These are phyloP conservation scores for Pseudomyrmex gracilis DNA, from an alignment of 1,140 invertebrate species.

Conservation along the genomic window DNA sequence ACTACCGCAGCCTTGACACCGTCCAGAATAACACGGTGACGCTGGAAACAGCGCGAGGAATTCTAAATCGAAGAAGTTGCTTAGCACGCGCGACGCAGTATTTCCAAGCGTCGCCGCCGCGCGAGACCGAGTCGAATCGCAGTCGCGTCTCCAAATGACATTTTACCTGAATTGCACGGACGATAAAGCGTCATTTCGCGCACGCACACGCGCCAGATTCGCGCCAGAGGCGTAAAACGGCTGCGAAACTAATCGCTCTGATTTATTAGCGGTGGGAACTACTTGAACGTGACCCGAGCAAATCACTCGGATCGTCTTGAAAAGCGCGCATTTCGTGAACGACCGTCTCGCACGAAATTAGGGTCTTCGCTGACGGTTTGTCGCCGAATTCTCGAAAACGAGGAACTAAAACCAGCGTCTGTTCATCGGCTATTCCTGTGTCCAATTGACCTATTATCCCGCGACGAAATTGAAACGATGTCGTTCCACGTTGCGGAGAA, in stretches of 20 bases:
- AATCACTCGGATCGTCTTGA: conserved; percentile 9
- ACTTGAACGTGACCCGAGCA: conserved; percentile 19
- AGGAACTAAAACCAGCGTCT: background rate
- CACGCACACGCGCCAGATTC: background rate
- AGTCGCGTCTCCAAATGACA: background rate
- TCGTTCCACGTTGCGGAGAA: background rate
- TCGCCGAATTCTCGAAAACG: conserved; percentile 24
- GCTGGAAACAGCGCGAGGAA: background rate
- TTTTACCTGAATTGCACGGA: background rate
- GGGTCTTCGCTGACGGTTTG: too few relatives aligned
- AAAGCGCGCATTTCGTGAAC: background rate
- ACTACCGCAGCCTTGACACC: background rate
- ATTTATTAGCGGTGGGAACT: conserved; percentile 22
- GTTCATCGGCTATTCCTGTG: background rate
- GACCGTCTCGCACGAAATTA: conserved; percentile 14
- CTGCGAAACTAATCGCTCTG: conserved; percentile 31
- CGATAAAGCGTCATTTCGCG: conserved; percentile 25
- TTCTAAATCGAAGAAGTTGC: background rate
- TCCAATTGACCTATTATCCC: background rate
- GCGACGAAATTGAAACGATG: conserved; percentile 10
- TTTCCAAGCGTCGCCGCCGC: too few relatives aligned
- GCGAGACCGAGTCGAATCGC: background rate
- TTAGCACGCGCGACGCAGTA: background rate
- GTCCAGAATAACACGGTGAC: background rate
- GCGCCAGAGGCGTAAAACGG: background rate